Percentiles rank a stretch among this genome's conserved stretches.
These are phyloP conservation scores for Apamea monoglypha DNA, from an alignment of 2,888 invertebrate species.

Conservation along the genomic window DNA sequence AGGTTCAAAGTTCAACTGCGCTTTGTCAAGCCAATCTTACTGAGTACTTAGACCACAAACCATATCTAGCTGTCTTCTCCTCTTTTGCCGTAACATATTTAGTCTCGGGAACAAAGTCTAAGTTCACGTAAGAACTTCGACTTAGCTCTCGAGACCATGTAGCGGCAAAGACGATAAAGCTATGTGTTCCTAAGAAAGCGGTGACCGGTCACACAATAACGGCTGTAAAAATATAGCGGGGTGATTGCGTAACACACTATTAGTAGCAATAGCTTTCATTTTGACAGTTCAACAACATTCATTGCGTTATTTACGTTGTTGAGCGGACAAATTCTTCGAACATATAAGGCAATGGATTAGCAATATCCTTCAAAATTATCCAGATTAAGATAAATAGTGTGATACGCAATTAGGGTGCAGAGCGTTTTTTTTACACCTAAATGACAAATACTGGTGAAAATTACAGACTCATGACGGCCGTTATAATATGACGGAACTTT, in stretches of 20 bases:
- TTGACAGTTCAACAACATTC: too few relatives aligned
- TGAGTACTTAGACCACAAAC: neutral
- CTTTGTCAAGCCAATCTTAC: slow-evolving; percentile 4
- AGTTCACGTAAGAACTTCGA: neutral
- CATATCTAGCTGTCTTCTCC: neutral
- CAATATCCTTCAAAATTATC: too few relatives aligned
- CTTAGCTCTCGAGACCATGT: neutral
- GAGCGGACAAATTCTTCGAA: neutral
- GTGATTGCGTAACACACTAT: too few relatives aligned
- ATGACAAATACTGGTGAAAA: neutral
- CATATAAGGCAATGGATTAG: neutral
- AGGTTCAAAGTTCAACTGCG: neutral
- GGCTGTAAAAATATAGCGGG: neutral
- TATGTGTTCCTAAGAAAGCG: neutral
- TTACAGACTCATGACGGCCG: neutral
- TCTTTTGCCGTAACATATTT: too few relatives aligned
- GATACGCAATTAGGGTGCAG: neutral
- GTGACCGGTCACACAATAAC: neutral
- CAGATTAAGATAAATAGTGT: neutral
- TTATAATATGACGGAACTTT: neutral
- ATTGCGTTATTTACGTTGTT: too few relatives aligned
- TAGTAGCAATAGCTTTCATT: too few relatives aligned
- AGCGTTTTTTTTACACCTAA: neutral
- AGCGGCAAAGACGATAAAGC: neutral
- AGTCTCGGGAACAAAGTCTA: too few relatives aligned